Percentiles rank a stretch among this genome's conserved stretches.
These are phyloP conservation scores for Helogale parvula DNA, from an alignment of 2,113 vertebrate species.

Conservation along the genomic window DNA sequence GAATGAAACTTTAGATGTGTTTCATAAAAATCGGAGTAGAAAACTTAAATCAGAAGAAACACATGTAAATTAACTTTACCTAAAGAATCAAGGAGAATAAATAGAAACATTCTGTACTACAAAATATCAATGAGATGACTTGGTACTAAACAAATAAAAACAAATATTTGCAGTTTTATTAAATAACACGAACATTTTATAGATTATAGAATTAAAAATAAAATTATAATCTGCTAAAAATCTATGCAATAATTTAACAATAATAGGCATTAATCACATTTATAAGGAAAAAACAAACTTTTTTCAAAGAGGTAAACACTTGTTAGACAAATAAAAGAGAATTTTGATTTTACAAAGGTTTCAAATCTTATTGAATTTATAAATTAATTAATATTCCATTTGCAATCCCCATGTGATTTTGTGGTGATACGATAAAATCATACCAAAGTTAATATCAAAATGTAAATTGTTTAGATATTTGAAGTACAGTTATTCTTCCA, in stretches of 20 bases:
- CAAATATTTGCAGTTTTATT: not conserved
- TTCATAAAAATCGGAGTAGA: slow-evolving; percentile 36
- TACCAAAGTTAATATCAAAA: not conserved
- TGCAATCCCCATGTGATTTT: not conserved
- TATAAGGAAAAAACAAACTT: not conserved
- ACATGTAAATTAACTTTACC: not conserved
- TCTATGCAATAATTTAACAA: not conserved
- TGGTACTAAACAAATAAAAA: not conserved
- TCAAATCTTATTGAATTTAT: not conserved
- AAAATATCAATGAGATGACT: not conserved
- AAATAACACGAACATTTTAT: not conserved
- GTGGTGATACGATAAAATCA: not conserved
- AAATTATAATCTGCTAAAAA: not conserved
- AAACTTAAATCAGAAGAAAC: not conserved
- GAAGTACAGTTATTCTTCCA: not conserved
- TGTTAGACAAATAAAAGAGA: not conserved
- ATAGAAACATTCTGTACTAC: not conserved
- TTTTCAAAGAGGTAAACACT: not conserved
- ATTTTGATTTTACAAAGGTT: not conserved
- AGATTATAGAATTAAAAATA: not conserved
- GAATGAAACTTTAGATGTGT: slow-evolving; percentile 60
- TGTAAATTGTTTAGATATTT: not conserved
- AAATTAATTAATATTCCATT: not conserved
- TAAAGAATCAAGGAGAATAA: not conserved
- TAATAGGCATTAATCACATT: not conserved